Base-by-base conservation (phyloP, 2,797 vertebrate species). In the Myotis myotis region DNA sequence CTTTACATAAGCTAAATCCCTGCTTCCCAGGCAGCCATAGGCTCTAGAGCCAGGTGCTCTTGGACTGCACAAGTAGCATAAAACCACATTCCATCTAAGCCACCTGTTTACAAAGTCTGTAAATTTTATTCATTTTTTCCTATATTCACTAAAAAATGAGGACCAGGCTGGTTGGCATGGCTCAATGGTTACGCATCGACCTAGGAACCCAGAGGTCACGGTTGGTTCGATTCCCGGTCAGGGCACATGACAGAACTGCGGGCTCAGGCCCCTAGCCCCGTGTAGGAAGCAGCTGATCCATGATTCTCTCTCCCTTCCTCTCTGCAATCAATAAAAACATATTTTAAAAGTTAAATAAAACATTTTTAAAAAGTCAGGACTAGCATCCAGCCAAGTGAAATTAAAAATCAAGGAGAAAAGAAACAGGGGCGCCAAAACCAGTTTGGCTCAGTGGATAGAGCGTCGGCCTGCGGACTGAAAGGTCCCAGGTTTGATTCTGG, bases 341-440 rank as follows among this genome's bases (percentile, higher is more conserved):
- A 53, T 20, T 20, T 53, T 20, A 53, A 53, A 53, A 20, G 51
- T 20, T 53, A 53, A 19, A 20, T 20, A 53, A 53, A 53, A 20
- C 17, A 53, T 53, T 53, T 47, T 12, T 20, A 38, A 1, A 9
- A 38, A 81, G 74, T 68, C 23, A 66, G 23, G n/a, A 38, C 4
- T 28, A 72, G 15, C 3, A 53, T 19, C 68, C 3, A 49, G n/a
- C 5, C 47, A 83, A 55, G 23, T 64, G 60, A 93, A 86, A 57
- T 57, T 8, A 57, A 57, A 66, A 15, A 16, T 72, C 38, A 76
- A 88, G 16, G 17, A 8, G 13, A 11, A 22, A 71, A 41, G 8
- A 71, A 4, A 41, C 1, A 38, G 28, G 15, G 15, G 2, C 6
- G n/a, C n/a, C n/a, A n/a, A n/a, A n/a, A n/a, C n/a, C n/a, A n/a